Conservation (phyloP, 1,140 invertebrate species). For the Frieseomelitta varia region DNA sequence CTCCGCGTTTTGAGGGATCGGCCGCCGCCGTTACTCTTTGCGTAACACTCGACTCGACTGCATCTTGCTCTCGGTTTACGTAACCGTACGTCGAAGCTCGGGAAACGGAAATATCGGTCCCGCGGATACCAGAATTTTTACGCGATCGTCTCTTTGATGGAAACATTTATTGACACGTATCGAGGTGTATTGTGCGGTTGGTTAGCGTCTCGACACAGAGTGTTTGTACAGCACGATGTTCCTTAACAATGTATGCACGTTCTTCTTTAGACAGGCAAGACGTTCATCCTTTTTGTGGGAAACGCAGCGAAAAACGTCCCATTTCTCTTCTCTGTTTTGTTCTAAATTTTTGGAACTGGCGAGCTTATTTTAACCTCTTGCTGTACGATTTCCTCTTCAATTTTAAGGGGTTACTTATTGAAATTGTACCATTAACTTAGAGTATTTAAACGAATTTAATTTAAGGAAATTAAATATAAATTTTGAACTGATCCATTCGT, state of each 20-base stretch:
- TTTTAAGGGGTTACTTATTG: too few species aligned
- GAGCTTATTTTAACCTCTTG: too few species aligned
- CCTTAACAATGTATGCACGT: background rate
- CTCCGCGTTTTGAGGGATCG: background rate
- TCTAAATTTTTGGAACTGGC: background rate
- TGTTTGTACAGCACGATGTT: background rate
- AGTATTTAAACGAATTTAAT: too few species aligned
- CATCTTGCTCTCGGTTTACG: background rate
- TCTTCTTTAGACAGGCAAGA: background rate
- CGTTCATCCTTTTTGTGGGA: background rate
- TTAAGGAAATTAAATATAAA: too few species aligned
- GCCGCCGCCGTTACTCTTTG: constrained; percentile 10
- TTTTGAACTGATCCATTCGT: too few species aligned
- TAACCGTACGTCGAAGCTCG: background rate
- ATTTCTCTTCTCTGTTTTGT: background rate
- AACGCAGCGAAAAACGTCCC: background rate
- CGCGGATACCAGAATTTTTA: background rate
- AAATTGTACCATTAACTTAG: too few species aligned
- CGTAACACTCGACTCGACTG: constrained; percentile 5
- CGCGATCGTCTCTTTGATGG: background rate
- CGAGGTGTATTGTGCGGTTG: background rate
- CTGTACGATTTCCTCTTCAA: too few species aligned
- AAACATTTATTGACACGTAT: background rate
- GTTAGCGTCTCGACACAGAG: background rate
- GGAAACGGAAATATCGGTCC: background rate